Conservation (phyloP, 2,113 vertebrate genomes). For the Miniopterus natalensis region DNA sequence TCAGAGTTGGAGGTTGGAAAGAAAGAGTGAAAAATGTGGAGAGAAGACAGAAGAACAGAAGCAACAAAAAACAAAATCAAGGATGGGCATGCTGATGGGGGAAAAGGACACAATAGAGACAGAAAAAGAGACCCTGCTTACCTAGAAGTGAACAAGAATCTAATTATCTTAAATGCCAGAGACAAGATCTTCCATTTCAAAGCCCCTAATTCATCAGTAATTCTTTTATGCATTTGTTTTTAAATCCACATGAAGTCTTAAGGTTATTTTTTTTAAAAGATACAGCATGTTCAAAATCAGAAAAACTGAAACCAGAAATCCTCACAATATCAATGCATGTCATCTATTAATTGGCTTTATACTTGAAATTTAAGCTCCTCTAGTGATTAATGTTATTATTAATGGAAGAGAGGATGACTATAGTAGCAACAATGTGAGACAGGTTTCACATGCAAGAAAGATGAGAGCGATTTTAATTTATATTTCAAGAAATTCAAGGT, state of each 20-base stretch:
- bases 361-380: slow-evolving; percentile 49
- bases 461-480: slow-evolving; percentile 26
- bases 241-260: slow-evolving; percentile 39
- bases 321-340: neutral
- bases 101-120: neutral
- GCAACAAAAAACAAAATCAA: neutral
- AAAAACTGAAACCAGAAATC: slow-evolving; percentile 1
- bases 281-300: slow-evolving; percentile 22
- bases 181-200: slow-evolving; percentile 57
- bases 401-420: slow-evolving; percentile 20
- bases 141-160: neutral
- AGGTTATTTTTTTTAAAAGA: slow-evolving; percentile 46
- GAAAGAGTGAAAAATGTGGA: neutral
- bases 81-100: neutral
- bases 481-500: slow-evolving; percentile 52
- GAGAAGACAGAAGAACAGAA: slow-evolving; percentile 5
- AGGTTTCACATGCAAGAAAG: neutral
- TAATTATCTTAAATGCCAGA: slow-evolving; percentile 66
- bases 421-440: neutral
- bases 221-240: slow-evolving; percentile 25
- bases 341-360: neutral
- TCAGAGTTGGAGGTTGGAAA: neutral
- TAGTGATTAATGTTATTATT: slow-evolving; percentile 21
- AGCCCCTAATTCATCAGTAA: slow-evolving; percentile 7
- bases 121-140: neutral